phyloP scores from a whole-genome alignment of 1,140 invertebrate genomes.

The Aphelenchoides besseyi region DNA sequence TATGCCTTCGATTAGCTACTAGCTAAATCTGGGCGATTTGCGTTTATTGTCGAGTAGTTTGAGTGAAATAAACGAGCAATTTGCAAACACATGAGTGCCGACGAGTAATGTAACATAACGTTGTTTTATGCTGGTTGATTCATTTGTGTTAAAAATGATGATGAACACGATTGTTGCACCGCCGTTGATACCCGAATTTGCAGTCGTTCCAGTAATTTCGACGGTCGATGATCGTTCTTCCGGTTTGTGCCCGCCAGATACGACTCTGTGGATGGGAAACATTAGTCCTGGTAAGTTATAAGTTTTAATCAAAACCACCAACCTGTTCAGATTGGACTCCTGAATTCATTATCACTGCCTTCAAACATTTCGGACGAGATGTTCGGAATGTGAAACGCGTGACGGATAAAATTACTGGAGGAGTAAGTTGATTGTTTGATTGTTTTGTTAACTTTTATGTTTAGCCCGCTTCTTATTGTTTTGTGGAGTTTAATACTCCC shows the following conservation, averaged over 20 bases:
- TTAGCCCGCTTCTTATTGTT: constrained; percentile 50
- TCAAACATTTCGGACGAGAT: constrained; percentile 39
- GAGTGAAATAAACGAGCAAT: too few relatives aligned
- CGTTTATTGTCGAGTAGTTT: too few relatives aligned
- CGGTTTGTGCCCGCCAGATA: constrained; percentile 35
- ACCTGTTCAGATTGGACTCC: constrained; percentile 42
- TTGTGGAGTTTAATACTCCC: constrained; percentile 49
- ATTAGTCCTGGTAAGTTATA: constrained; percentile 22
- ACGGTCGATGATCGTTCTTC: too few relatives aligned
- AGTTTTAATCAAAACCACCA: constrained; percentile 1
- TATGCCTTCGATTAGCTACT: too few relatives aligned
- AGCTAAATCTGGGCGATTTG: too few relatives aligned
- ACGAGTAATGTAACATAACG: too few relatives aligned
- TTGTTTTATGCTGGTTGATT: too few relatives aligned
- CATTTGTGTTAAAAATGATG: too few relatives aligned
- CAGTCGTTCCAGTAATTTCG: too few relatives aligned
- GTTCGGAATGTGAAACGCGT: constrained; percentile 51
- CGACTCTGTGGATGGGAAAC: constrained; percentile 62
- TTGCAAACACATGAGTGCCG: too few relatives aligned
- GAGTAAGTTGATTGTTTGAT: constrained; percentile 26
- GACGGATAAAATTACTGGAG: constrained; percentile 31
- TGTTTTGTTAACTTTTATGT: constrained; percentile 15
- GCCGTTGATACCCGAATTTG: too few relatives aligned
- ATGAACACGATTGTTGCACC: too few relatives aligned
- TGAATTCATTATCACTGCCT: constrained; percentile 50